Evolutionary conservation across 2,888 invertebrate species (phyloP).

Genomic region (Agrochola lota): DNA sequence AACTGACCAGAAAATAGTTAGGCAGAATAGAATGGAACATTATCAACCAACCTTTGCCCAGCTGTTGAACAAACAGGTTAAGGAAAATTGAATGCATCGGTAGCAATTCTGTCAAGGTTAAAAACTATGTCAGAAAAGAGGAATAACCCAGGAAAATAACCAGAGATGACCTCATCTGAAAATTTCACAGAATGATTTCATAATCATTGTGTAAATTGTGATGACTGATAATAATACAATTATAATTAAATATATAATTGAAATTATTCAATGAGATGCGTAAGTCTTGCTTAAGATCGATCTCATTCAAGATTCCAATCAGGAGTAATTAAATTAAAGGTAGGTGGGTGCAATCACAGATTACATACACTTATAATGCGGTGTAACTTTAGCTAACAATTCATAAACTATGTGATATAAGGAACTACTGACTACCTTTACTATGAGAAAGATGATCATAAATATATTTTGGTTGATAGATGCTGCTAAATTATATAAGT

Average conservation of each 20-base stretch:
- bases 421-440: not conserved
- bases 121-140: constrained; percentile 18
- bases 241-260: constrained; percentile 28
- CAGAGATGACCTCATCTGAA: constrained; percentile 26
- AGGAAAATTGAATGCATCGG: constrained; percentile 33
- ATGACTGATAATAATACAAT: not conserved
- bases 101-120: constrained; percentile 3
- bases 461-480: not conserved
- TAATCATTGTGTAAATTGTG: constrained; percentile 1
- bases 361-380: constrained; percentile 27
- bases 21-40: not conserved
- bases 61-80: constrained; percentile 34
- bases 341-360: constrained; percentile 29
- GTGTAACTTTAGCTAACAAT: constrained; percentile 23
- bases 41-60: constrained; percentile 47
- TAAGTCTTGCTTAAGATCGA: constrained; percentile 30
- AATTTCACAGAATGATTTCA: constrained; percentile 33
- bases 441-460: not conserved
- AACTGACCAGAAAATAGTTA: constrained; percentile 17
- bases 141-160: constrained; percentile 26
- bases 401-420: constrained; percentile 13
- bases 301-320: constrained; percentile 49
- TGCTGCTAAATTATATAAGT: not conserved
- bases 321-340: constrained; percentile 48
- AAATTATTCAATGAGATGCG: constrained; percentile 34